Evolutionary conservation across 2,888 invertebrate species (phyloP), one percentile per base, ranked within the genome.

Genomic region (Lumbricus terrestris): DNA sequence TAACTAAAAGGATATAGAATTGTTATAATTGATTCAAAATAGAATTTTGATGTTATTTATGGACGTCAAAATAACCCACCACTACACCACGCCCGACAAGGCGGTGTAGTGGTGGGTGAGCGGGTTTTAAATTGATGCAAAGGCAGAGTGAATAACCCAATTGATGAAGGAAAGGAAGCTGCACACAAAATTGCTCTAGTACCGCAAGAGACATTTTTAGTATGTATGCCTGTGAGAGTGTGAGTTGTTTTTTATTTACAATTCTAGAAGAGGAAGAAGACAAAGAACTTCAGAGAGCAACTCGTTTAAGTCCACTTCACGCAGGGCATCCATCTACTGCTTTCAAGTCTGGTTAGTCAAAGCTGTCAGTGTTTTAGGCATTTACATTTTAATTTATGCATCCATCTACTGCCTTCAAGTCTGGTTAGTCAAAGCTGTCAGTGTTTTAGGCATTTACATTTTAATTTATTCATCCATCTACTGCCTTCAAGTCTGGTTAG

Each of bases 221-320:
- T 69, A n/a, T 69, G 69, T 69, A 69, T 69, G 69, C n/a, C n/a
- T n/a, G n/a, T n/a, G n/a, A n/a, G n/a, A n/a, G n/a, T n/a, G n/a
- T n/a, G n/a, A n/a, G n/a, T 3, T 23, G 47, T 47, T 47, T 47
- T 29, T 42, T 38, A 42, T 34, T 38, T 47, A 40, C 42, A 29
- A 47, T 37, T 34, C 33, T 40, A 90, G 90, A 90, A 40, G 88
- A 90, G 20, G 90, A 90, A 40, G 89, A 89, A 38, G 89, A 69
- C 20, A 82, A 82, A 38, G 85, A 90, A 42, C 35, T 85, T 42
- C 33, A 35, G 40, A 42, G 42, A 88, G 37, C 88, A 40, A 37
- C 47, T 88, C 82, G 85, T 47, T n/a, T 85, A 40, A 85, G 69
- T 85, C 88, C 85, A 23, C 88, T 47, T 90, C 90, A 88, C 23